These are phyloP conservation scores for Hermetia illucens DNA, from an alignment of 1,140 invertebrate species.

Conservation along the genomic window DNA sequence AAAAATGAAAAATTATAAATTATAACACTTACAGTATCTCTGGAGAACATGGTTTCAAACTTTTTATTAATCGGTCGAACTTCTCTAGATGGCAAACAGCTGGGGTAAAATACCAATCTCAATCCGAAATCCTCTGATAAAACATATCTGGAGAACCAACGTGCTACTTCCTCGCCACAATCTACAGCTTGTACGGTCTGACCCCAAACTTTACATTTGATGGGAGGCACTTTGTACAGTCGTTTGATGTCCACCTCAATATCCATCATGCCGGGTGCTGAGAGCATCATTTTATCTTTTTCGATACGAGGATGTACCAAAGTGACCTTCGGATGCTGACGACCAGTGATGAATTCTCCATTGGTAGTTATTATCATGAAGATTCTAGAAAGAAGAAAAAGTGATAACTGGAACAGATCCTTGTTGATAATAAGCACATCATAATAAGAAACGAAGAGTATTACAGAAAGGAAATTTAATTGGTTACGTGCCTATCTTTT, in stretches of 20 bases:
- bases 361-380: constrained; percentile 32
- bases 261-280: constrained; percentile 33
- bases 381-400: constrained; percentile 9
- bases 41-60: constrained; percentile 1
- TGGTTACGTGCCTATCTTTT: constrained; percentile 20
- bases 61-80: constrained; percentile 3
- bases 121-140: constrained; percentile 34
- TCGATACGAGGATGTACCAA: constrained; percentile 29
- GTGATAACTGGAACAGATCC: background rate
- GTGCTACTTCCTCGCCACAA: constrained; percentile 40
- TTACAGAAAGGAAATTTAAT: no score
- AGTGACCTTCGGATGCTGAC: constrained; percentile 31
- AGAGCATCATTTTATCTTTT: constrained; percentile 23
- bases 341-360: constrained; percentile 30
- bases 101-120: constrained; percentile 36
- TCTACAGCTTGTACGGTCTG: constrained; percentile 33
- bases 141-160: constrained; percentile 39
- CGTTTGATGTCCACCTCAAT: constrained; percentile 28
- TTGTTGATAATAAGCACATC: background rate
- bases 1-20: no score
- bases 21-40: constrained; percentile 9
- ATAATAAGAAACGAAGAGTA: no score
- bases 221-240: constrained; percentile 21
- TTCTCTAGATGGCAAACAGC: constrained; percentile 21
- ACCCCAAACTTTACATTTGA: constrained; percentile 30